phyloP scores from a whole-genome alignment of 2,113 vertebrate genomes.

The Tragelaphus strepsiceros region DNA sequence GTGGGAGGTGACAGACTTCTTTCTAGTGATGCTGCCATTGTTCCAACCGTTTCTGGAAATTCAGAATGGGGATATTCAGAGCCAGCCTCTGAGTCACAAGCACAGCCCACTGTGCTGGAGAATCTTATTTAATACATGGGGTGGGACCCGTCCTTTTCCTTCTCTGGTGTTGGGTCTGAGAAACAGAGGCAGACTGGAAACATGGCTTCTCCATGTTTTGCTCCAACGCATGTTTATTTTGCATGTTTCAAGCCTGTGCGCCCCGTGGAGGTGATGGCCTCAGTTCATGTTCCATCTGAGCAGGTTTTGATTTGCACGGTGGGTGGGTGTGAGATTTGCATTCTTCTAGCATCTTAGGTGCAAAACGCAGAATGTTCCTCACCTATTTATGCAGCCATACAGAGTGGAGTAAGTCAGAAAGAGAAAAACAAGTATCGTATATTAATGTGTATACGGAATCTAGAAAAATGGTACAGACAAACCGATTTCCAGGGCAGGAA shows the following conservation, averaged over 20 bases:
- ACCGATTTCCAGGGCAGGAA: not conserved
- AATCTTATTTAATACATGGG: not conserved
- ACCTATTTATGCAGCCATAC: not conserved
- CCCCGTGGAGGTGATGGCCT: not conserved
- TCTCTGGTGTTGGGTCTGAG: not conserved
- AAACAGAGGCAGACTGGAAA: not conserved
- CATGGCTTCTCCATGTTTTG: not conserved
- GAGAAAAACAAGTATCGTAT: not conserved
- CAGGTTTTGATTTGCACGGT: not conserved
- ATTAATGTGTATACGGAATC: not conserved
- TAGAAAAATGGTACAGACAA: not conserved
- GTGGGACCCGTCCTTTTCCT: not conserved
- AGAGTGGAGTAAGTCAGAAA: not conserved
- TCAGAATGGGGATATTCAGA: constrained; percentile 14
- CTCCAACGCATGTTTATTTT: not conserved
- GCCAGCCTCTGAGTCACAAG: constrained; percentile 38
- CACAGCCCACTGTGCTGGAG: not conserved
- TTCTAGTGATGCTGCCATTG: constrained; percentile 54
- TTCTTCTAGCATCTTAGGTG: not conserved
- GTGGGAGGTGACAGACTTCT: constrained; percentile 61
- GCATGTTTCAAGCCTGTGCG: not conserved
- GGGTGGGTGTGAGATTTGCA: not conserved
- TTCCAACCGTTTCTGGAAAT: constrained; percentile 52
- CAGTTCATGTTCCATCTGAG: not conserved
- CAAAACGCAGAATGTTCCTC: not conserved